These are phyloP conservation scores for Datnioides undecimradiatus DNA, from an alignment of 2,113 vertebrate genomes.

Conservation along the genomic window DNA sequence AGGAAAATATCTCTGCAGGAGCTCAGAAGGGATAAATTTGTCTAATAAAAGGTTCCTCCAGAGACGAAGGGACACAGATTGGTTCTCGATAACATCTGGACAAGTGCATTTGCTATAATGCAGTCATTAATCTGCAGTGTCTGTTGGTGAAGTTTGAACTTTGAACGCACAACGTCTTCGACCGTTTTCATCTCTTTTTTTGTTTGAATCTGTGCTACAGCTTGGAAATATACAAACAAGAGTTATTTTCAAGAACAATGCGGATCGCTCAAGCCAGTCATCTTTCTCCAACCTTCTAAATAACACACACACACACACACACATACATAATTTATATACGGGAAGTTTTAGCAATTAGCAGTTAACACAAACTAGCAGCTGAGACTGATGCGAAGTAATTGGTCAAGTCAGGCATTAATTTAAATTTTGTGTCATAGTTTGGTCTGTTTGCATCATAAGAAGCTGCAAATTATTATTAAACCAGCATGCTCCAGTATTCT, in stretches of 20 bases:
- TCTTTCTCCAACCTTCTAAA: neutral
- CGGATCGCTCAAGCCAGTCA: neutral
- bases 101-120: neutral
- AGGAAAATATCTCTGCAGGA: slow-evolving; percentile 10
- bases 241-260: neutral
- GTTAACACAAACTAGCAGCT: neutral
- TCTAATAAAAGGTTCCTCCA: neutral
- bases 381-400: neutral
- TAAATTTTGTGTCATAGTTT: too few species aligned
- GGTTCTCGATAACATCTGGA: neutral
- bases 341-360: neutral
- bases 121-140: neutral
- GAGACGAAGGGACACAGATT: neutral
- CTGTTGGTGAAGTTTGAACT: neutral
- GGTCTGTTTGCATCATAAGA: neutral
- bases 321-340: too few species aligned
- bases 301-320: too few species aligned
- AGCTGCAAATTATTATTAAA: too few species aligned
- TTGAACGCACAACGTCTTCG: neutral
- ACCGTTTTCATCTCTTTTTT: too few species aligned
- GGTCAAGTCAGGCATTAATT: neutral
- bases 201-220: neutral
- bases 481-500: too few species aligned
- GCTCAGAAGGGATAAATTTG: slow-evolving; percentile 2
- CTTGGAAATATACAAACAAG: neutral